Conservation (phyloP, 2,113 vertebrate species). For the Oncorhynchus mykiss region DNA sequence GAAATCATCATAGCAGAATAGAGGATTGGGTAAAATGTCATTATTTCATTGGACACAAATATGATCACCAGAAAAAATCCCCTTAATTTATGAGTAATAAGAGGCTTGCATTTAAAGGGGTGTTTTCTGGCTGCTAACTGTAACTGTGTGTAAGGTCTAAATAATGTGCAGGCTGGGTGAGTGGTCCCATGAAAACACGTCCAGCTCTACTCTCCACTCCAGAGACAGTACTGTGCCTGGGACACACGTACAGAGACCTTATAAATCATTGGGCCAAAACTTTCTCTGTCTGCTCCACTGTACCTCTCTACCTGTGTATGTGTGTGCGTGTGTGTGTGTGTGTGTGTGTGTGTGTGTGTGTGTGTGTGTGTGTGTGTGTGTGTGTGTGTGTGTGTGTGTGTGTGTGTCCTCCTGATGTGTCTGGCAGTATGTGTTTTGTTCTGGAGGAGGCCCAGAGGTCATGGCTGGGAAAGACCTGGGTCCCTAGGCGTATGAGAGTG, state of each 20-base stretch:
- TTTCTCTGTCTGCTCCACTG: conserved; percentile 22
- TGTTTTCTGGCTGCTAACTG: conserved; percentile 12
- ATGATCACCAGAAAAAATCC: conserved; percentile 8
- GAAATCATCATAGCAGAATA: background rate
- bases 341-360: background rate
- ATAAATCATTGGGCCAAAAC: conserved; percentile 53
- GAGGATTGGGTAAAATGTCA: conserved; percentile 31
- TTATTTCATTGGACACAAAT: conserved; percentile 27
- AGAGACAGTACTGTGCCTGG: conserved; percentile 23
- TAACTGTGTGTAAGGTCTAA: conserved; percentile 9
- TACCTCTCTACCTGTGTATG: conserved; percentile 24
- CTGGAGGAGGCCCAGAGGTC: conserved; percentile 38
- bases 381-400: background rate
- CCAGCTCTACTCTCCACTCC: conserved; percentile 7
- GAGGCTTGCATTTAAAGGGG: background rate
- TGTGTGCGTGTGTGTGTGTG: background rate
- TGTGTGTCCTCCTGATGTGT: conserved; percentile 8
- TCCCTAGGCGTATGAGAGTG: conserved; percentile 7
- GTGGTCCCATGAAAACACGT: conserved; percentile 29
- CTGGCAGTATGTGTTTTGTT: conserved; percentile 25
- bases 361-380: background rate
- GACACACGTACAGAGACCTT: conserved; percentile 39
- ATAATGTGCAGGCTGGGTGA: conserved; percentile 27
- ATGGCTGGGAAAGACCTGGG: conserved; percentile 38
- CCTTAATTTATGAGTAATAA: background rate